Percentiles rank a stretch among this genome's conserved stretches.
Conservation (phyloP, 53 echinoderm and acorn worm genomes). For the Patiria pectinifera region DNA sequence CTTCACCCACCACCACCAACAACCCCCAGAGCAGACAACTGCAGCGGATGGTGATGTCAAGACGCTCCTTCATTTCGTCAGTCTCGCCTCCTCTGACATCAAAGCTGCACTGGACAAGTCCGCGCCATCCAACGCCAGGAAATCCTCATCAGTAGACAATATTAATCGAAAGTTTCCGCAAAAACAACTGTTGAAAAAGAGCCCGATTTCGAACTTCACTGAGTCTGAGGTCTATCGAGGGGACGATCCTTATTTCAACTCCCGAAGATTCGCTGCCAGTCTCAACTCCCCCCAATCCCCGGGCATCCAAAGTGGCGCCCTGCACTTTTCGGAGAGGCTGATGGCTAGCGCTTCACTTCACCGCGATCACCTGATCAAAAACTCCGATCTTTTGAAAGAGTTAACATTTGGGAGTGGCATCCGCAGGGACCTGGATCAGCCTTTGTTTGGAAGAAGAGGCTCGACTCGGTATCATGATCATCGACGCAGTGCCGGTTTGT, state of each 20-base stretch:
- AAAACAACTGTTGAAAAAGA: slow-evolving; percentile 27
- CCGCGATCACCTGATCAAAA: slow-evolving; percentile 36
- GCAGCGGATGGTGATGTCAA: slow-evolving; percentile 75
- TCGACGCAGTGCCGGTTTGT: background rate
- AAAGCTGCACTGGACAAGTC: slow-evolving; percentile 94
- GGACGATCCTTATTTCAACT: background rate
- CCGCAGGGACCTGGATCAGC: slow-evolving; percentile 26
- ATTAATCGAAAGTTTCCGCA: slow-evolving; percentile 39
- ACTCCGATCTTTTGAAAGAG: slow-evolving; percentile 24
- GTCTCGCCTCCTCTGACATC: slow-evolving; percentile 93
- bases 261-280: slow-evolving; percentile 14
- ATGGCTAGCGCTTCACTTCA: slow-evolving; percentile 59
- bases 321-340: slow-evolving; percentile 55
- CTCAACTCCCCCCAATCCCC: slow-evolving; percentile 10
- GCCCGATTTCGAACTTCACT: background rate
- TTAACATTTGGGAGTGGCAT: slow-evolving; percentile 16
- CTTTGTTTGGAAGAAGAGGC: background rate
- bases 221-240: slow-evolving; percentile 5
- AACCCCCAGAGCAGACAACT: slow-evolving; percentile 10
- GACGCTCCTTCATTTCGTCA: slow-evolving; percentile 92
- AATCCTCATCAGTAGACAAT: slow-evolving; percentile 11
- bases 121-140: slow-evolving; percentile 39
- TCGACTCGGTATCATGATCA: slow-evolving; percentile 15
- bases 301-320: slow-evolving; percentile 20
- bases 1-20: slow-evolving; percentile 16